Evolutionary conservation across 1,140 invertebrate species (phyloP).

Genomic region (Tyrophagus putrescentiae): DNA sequence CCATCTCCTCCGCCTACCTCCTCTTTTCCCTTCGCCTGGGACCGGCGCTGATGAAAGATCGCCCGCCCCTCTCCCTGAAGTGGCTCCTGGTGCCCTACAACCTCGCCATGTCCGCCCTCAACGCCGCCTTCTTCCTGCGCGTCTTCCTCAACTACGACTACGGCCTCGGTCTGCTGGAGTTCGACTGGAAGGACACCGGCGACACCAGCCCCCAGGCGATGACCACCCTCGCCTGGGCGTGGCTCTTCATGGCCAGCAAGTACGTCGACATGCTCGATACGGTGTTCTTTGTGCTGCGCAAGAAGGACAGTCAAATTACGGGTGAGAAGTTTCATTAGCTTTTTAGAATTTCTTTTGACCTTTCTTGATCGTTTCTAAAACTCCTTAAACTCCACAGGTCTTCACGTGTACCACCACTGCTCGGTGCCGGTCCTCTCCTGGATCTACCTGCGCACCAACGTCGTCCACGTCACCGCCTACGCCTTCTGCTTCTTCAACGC

Average conservation of each 20-base stretch:
- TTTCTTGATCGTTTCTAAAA: too few species aligned
- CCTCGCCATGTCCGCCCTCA: conserved; percentile 29
- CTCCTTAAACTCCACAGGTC: too few species aligned
- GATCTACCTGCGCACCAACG: too few species aligned
- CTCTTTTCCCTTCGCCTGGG: too few species aligned
- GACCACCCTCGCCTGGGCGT: conserved; percentile 34
- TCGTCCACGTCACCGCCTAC: too few species aligned
- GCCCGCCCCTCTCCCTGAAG: conserved; percentile 60
- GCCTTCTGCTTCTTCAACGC: too few species aligned
- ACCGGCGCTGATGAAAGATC: conserved; percentile 66
- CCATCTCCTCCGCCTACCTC: too few species aligned
- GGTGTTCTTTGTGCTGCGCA: conserved; percentile 37
- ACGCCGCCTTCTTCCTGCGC: conserved; percentile 14
- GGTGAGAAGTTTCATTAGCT: too few species aligned
- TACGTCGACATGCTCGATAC: conserved; percentile 37
- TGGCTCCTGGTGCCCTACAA: conserved; percentile 61
- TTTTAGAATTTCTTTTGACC: too few species aligned
- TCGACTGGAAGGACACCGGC: background rate
- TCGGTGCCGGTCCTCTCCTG: too few species aligned
- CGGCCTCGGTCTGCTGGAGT: conserved; percentile 19
- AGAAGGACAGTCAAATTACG: too few species aligned
- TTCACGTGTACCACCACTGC: too few species aligned
- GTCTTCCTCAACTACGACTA: conserved; percentile 23
- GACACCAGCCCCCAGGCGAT: conserved; percentile 12
- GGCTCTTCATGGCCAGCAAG: conserved; percentile 40